Base-by-base conservation (phyloP, 2,797 vertebrate species). In the Hippocampus kuda region DNA sequence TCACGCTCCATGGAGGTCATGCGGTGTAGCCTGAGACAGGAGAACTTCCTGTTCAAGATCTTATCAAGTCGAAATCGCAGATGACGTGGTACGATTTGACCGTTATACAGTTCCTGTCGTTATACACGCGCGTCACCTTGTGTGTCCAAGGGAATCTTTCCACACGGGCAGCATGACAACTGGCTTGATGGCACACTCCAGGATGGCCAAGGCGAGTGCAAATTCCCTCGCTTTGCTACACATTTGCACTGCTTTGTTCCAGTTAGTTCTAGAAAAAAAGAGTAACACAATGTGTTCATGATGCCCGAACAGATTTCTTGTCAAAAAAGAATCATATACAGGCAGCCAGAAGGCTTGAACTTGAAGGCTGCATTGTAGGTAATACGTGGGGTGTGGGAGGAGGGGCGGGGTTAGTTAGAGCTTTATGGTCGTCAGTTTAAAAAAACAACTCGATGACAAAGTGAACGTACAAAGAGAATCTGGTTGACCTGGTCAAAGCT, bases 181-280 rank as follows among this genome's bases (percentile, higher is more conserved):
- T 0, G 97, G 96, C 84, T 99, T 99, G 87, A 99, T 97, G 73
- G 97, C 95, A 83, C 97, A 99, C 81, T 99, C 97, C 86, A 99
- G 84, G 71, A 99, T 99, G 64, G 96, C 96, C 83, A 99, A 83
- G 1, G 97, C 97, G 84, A 99, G 83, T 41, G 97, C 96, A 85
- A 99, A 99, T 82, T 99, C 97, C 80, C 95, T 85, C 11, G 97
- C 96, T 73, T 98, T 99, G 87, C 94, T 99, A 87, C 97, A 99
- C 95, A 99, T 99, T 87, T 99, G 97, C 71, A 99, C 97, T 16
- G 97, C 97, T 83, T 99, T 99, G 85, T 97, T 99, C 97, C 97
- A 99, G 88, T 99, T 99, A 75, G 93, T 92, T 88, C 97, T 99
- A 20, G 42, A 38, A n/a, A 13, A 1, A 38, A 12, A 34, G 41